These are phyloP conservation scores for Pampusana beccarii DNA, from an alignment of 2,113 vertebrate genomes.

Conservation along the genomic window DNA sequence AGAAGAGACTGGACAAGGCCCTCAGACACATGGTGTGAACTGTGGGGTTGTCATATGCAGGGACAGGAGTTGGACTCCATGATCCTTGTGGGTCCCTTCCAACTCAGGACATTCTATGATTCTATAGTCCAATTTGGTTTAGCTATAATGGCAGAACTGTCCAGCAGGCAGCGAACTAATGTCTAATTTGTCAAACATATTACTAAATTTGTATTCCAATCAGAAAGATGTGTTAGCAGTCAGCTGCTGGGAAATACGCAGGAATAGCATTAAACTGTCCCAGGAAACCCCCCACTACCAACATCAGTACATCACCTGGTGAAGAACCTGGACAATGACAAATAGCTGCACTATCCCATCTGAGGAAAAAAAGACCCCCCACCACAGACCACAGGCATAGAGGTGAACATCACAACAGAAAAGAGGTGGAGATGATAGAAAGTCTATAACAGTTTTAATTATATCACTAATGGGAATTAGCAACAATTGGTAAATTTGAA, in stretches of 20 bases:
- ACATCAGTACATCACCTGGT: neutral
- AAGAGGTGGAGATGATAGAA: neutral
- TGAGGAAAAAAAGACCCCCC: neutral
- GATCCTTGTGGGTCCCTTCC: no score
- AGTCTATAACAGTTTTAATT: neutral
- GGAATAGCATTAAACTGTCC: neutral
- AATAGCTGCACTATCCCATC: neutral
- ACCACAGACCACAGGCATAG: neutral
- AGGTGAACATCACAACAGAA: neutral
- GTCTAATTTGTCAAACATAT: neutral
- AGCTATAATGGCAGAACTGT: neutral
- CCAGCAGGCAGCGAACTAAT: neutral
- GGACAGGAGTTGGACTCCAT: no score
- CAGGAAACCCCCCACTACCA: neutral
- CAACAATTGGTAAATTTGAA: neutral
- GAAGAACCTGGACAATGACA: neutral
- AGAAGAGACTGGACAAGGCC: no score
- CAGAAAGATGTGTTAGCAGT: neutral
- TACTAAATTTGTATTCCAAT: neutral
- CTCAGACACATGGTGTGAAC: no score
- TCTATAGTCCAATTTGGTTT: neutral
- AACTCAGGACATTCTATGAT: no score
- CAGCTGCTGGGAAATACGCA: neutral
- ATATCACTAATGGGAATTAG: neutral
- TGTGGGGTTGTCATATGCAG: no score